These are phyloP conservation scores for Schizopygopsis malacanthus DNA, from an alignment of 2,797 vertebrate genomes.

Conservation along the genomic window DNA sequence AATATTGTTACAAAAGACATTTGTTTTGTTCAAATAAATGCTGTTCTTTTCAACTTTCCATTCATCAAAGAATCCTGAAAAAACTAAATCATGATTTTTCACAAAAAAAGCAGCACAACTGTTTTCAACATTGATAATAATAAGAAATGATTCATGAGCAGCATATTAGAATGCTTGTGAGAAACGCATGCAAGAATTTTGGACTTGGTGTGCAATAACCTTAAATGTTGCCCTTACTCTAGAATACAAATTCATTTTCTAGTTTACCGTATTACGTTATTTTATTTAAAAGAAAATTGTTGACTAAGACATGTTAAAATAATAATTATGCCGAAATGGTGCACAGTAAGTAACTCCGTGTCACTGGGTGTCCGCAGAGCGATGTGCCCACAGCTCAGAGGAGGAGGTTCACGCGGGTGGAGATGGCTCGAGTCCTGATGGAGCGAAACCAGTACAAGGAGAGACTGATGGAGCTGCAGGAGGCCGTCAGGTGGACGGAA, in stretches of 20 bases:
- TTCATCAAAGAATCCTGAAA: neutral
- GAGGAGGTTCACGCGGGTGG: constrained; percentile 93
- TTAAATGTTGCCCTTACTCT: no score
- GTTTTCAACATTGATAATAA: neutral
- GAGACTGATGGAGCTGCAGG: constrained; percentile 96
- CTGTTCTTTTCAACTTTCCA: neutral
- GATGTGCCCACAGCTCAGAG: constrained; percentile 96
- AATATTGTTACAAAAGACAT: neutral
- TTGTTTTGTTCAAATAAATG: neutral
- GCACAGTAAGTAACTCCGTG: neutral
- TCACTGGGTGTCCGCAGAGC: constrained; percentile 75
- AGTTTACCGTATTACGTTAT: neutral
- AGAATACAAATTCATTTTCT: neutral
- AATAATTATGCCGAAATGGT: neutral
- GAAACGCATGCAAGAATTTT: no score
- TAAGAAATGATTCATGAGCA: neutral
- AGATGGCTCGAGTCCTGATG: constrained; percentile 98
- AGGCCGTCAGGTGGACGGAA: constrained; percentile 97
- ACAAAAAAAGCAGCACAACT: neutral
- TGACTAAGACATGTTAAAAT: neutral
- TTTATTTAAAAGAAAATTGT: neutral
- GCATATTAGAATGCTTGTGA: no score
- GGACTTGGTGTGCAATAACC: no score
- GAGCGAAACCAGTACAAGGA: constrained; percentile 99
- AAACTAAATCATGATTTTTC: neutral